Conservation (phyloP, 2,888 invertebrate genomes). For the Ptycholaimellus sp. region DNA sequence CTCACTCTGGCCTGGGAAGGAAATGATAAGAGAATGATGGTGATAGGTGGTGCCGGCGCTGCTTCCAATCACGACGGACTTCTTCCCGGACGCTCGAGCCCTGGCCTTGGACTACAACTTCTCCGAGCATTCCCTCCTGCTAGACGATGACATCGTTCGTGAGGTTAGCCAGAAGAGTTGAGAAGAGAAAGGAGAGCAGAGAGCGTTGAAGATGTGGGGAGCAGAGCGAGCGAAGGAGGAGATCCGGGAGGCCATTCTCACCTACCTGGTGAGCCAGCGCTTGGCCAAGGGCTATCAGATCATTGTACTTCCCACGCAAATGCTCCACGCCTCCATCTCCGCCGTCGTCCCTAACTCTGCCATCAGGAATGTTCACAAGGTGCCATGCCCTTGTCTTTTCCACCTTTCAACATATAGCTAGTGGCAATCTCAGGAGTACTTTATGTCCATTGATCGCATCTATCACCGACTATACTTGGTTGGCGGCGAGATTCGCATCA, state of each 20-base stretch:
- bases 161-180: constrained; percentile 3
- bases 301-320: constrained; percentile 15
- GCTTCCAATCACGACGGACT: constrained; percentile 90
- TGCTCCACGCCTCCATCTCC: constrained; percentile 34
- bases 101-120: constrained; percentile 57
- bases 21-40: constrained; percentile 91
- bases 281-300: constrained; percentile 41
- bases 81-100: constrained; percentile 68
- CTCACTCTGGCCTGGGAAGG: too few relatives aligned
- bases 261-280: constrained; percentile 78
- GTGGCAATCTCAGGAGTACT: constrained; percentile 55
- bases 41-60: constrained; percentile 38
- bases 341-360: constrained; percentile 23
- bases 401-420: too few relatives aligned
- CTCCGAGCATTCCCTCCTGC: constrained; percentile 10
- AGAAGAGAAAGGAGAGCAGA: neutral
- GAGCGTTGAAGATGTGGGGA: constrained; percentile 2
- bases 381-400: too few relatives aligned
- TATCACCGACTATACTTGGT: constrained; percentile 68
- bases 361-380: too few relatives aligned
- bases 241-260: constrained; percentile 9
- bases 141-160: constrained; percentile 10
- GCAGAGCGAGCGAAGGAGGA: constrained; percentile 3
- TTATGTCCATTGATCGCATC: constrained; percentile 72
- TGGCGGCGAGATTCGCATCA: constrained; percentile 29